Percentiles rank a stretch among this genome's conserved stretches.
phyloP scores from a whole-genome alignment of 1,140 invertebrate genomes.

The Cryptotermes secundus region DNA sequence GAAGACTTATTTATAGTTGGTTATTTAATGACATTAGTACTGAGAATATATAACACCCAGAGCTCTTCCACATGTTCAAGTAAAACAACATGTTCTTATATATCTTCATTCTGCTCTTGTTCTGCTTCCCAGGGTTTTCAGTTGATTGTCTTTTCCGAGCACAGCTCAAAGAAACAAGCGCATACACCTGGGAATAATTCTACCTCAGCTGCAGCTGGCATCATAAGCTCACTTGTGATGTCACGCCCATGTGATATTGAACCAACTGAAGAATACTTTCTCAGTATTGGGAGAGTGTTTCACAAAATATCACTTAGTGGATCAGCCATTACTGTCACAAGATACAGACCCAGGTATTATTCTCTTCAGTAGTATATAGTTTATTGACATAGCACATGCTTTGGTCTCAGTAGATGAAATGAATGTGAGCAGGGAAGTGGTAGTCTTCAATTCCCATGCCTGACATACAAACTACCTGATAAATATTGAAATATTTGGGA shows the following conservation, averaged over 20 bases:
- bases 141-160: slow-evolving; percentile 61
- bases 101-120: slow-evolving; percentile 32
- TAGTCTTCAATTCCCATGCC: no score
- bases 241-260: slow-evolving; percentile 51
- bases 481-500: no score
- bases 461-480: no score
- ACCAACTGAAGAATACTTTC: slow-evolving; percentile 68
- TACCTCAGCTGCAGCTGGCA: slow-evolving; percentile 38
- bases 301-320: slow-evolving; percentile 81
- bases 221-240: slow-evolving; percentile 50
- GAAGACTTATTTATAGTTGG: no score
- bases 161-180: slow-evolving; percentile 36
- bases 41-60: no score
- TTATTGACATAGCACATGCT: not conserved
- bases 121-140: slow-evolving; percentile 72
- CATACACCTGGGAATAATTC: slow-evolving; percentile 48
- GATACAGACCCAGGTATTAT: slow-evolving; percentile 84
- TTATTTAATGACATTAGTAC: no score
- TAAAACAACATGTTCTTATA: not conserved
- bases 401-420: not conserved
- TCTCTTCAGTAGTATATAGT: not conserved
- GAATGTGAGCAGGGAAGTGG: not conserved
- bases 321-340: slow-evolving; percentile 86
- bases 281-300: slow-evolving; percentile 94
- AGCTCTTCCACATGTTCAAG: no score